Evolutionary conservation across 2,113 vertebrate species (phyloP).

Genomic region (Colaptes auratus): DNA sequence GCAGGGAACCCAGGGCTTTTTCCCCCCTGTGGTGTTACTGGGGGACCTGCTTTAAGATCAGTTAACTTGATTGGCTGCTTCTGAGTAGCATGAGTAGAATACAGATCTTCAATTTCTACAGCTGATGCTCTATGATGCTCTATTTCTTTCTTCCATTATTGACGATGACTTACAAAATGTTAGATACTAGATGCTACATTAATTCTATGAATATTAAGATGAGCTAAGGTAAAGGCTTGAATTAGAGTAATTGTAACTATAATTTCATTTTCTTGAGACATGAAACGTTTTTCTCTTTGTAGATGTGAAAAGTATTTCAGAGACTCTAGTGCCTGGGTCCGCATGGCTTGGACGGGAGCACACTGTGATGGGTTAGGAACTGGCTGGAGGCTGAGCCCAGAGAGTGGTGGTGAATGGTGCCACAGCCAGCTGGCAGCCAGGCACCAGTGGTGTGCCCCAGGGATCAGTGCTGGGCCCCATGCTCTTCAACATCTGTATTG

Average conservation of each 20-base stretch:
- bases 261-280: background rate
- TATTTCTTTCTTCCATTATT: background rate
- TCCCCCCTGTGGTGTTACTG: accelerated
- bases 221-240: background rate
- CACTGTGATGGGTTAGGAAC: too few species aligned
- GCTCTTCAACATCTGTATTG: too few species aligned
- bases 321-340: background rate
- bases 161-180: background rate
- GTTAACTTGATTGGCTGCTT: background rate
- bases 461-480: too few species aligned
- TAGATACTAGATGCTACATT: background rate
- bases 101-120: background rate
- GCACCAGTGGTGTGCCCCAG: too few species aligned
- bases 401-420: too few species aligned
- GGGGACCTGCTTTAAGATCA: background rate
- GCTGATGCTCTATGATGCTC: background rate
- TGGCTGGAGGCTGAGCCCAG: too few species aligned
- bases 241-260: background rate
- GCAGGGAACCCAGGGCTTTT: background rate
- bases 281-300: background rate
- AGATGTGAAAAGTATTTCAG: too few species aligned
- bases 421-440: too few species aligned
- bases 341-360: too few species aligned
- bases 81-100: background rate
- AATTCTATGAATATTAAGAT: background rate